Percentiles rank a stretch among this genome's conserved stretches.
Conservation (phyloP, 2,888 invertebrate species). For the Caenorhabditis sp. region DNA sequence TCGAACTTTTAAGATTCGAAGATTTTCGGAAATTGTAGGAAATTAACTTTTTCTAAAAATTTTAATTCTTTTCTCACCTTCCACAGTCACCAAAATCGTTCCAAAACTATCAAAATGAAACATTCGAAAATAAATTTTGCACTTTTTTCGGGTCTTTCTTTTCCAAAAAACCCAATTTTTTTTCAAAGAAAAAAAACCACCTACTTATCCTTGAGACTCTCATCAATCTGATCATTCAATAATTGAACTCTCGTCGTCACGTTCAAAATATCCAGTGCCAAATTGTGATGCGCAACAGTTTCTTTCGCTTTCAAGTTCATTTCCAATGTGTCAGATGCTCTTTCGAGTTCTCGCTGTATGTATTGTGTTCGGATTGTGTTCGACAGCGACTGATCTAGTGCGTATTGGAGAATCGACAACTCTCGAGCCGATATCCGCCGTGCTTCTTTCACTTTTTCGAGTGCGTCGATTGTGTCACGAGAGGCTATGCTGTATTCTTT, state of each 20-base stretch:
- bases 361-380: neutral
- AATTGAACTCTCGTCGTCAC: conserved; percentile 8
- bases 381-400: conserved; percentile 4
- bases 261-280: conserved; percentile 23
- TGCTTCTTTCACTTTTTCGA: neutral
- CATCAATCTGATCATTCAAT: conserved; percentile 23
- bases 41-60: no score
- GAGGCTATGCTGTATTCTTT: neutral
- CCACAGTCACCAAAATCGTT: no score
- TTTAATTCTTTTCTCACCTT: no score
- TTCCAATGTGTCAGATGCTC: neutral
- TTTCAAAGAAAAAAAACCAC: neutral
- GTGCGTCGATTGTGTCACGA: conserved; percentile 4
- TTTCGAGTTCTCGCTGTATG: neutral
- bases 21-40: no score
- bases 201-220: conserved; percentile 11
- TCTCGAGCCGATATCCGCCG: neutral
- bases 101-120: no score
- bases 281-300: conserved; percentile 12
- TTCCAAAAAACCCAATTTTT: conserved; percentile 6
- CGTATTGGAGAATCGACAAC: conserved; percentile 7
- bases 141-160: conserved; percentile 16
- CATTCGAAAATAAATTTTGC: no score
- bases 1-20: no score
- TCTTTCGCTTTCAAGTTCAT: conserved; percentile 4